Base-by-base conservation (phyloP, 2,797 vertebrate genomes). In the Coracias cyanogaster region DNA sequence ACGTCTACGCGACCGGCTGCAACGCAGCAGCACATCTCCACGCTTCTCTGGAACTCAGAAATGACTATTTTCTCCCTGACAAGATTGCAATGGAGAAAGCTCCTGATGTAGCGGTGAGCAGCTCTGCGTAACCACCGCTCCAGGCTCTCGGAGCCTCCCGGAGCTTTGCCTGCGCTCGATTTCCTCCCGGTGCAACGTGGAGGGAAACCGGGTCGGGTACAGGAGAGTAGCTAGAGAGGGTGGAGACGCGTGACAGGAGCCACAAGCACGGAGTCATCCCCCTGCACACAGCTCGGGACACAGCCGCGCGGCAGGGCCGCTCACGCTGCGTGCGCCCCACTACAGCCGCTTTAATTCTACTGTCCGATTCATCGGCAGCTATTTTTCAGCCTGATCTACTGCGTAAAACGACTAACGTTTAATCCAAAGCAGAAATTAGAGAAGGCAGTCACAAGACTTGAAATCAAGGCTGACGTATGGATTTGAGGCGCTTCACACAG, bases 151-250 rank as follows among this genome's bases (percentile, higher is more conserved):
- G 49, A 45, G 46, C 55, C 26, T 87, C 31, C 70, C 70, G 37
- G 19, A 72, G 82, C 37, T 45, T 54, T 18, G 25, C 35, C 43
- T 12, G 21, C 21, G 17, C 8, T 71, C 3, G 0, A 29, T 37
- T 46, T 61, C 49, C 65, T 54, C 41, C 25, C 55, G 61, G 49
- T 0, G 0, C 18, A 0, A 0, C 64, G 54, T 54, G 20, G 1
- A n/a, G 39, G 65, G 69, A 85, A 85, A 70, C 13, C 24, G 61
- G 88, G 77, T 69, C 85, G 79, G 43, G 37, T 35, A 11, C 74
- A 52, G 20, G n/a, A 52, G 4, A 49, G 61, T 9, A 73, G 52
- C 69, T 43, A 10, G 22, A 26, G 37, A 74, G 81, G 29, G 81
- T 15, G 61, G 85, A 64, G 61, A 24, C 6, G 3, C 18, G 46